phyloP scores from a whole-genome alignment of 2,797 vertebrate genomes.

The Neosilurus hyrtlii region DNA sequence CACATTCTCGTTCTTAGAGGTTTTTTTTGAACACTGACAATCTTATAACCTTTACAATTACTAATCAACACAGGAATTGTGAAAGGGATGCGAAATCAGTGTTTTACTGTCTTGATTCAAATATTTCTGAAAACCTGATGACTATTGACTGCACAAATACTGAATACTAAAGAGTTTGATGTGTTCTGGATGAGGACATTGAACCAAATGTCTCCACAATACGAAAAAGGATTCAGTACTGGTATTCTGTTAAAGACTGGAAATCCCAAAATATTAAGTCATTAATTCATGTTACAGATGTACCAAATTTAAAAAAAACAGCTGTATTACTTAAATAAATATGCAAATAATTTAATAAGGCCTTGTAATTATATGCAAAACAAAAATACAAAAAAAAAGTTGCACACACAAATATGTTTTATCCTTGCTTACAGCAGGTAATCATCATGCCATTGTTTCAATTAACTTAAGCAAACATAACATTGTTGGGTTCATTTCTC shows the following conservation, averaged over 20 bases:
- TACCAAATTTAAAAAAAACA: neutral
- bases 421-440: too few relatives aligned
- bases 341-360: neutral
- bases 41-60: too few relatives aligned
- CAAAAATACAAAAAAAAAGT: too few relatives aligned
- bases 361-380: neutral
- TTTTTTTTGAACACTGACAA: too few relatives aligned
- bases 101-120: neutral
- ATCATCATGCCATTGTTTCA: too few relatives aligned
- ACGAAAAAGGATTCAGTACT: neutral
- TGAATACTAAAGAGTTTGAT: neutral
- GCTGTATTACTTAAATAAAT: neutral
- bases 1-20: too few relatives aligned
- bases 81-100: neutral
- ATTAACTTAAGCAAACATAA: too few relatives aligned
- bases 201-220: neutral
- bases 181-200: neutral
- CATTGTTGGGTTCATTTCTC: too few relatives aligned
- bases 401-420: too few relatives aligned
- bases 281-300: neutral
- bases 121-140: neutral
- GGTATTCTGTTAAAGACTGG: neutral
- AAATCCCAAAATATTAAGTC: neutral
- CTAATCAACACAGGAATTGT: neutral
- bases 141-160: neutral